phyloP scores from a whole-genome alignment of 2,888 invertebrate species.

The Heterodera filipjevi region DNA sequence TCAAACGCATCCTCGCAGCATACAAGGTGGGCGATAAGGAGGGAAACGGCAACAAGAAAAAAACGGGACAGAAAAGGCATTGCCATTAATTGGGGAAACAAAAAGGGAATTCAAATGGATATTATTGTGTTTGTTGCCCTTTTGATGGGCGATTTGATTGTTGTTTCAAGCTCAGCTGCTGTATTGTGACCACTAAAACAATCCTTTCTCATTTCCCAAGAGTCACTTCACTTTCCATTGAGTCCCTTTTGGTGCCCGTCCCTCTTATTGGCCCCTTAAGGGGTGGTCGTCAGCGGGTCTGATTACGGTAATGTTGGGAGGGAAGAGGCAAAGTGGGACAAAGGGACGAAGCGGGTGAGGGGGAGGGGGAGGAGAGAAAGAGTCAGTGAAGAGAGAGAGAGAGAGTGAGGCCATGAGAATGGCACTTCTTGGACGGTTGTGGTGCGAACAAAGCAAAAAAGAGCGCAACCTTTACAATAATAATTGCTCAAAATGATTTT shows the following conservation, averaged over 20 bases:
- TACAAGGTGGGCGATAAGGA: constrained; percentile 18
- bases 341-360: neutral
- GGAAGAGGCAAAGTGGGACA: neutral
- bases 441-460: neutral
- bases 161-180: too few relatives aligned
- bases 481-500: too few relatives aligned
- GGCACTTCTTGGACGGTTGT: neutral
- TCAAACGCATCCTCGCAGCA: constrained; percentile 30
- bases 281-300: neutral
- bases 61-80: neutral
- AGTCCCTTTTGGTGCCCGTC: too few relatives aligned
- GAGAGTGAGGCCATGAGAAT: neutral
- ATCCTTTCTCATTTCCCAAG: too few relatives aligned
- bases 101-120: too few relatives aligned
- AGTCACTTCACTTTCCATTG: too few relatives aligned
- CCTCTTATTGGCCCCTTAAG: neutral
- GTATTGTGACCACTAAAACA: too few relatives aligned
- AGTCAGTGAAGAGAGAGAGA: neutral
- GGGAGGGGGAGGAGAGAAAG: neutral
- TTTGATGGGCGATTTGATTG: too few relatives aligned
- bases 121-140: too few relatives aligned
- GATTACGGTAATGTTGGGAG: neutral
- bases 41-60: neutral
- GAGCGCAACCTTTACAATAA: neutral
- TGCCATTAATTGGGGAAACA: neutral